These are phyloP conservation scores for Balearica regulorum DNA, from an alignment of 2,797 vertebrate species.

Conservation along the genomic window DNA sequence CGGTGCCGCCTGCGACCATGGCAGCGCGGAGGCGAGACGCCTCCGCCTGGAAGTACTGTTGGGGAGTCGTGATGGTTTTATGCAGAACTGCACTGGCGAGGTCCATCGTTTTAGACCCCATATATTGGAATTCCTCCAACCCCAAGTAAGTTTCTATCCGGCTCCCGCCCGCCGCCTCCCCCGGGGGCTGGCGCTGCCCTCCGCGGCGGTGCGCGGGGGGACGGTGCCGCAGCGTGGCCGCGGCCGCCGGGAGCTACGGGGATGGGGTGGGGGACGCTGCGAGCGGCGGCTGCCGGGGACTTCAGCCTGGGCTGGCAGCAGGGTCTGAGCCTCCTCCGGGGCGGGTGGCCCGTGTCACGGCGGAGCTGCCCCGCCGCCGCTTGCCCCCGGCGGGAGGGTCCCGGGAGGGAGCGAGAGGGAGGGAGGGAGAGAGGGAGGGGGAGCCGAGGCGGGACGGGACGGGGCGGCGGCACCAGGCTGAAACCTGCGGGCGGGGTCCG, in stretches of 20 bases:
- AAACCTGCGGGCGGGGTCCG: background rate
- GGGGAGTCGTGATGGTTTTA: constrained; percentile 90
- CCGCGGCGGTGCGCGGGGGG: background rate
- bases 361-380: background rate
- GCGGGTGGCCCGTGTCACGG: background rate
- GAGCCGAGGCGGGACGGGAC: too few relatives aligned
- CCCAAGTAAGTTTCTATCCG: constrained; percentile 86
- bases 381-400: background rate
- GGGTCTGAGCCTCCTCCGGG: background rate
- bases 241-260: background rate
- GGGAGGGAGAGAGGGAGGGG: background rate
- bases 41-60: constrained; percentile 93
- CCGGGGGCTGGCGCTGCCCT: background rate
- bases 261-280: background rate
- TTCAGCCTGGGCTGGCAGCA: background rate
- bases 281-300: background rate
- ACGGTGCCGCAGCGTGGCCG: background rate
- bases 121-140: constrained; percentile 99
- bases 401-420: background rate
- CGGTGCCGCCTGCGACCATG: constrained; percentile 69
- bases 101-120: constrained; percentile 93
- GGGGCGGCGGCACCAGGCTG: background rate
- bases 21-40: constrained; percentile 82
- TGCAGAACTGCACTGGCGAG: constrained; percentile 91
- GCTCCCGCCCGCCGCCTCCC: background rate